These are phyloP conservation scores for Amiota minor DNA, from an alignment of 2,888 invertebrate genomes.

Conservation along the genomic window DNA sequence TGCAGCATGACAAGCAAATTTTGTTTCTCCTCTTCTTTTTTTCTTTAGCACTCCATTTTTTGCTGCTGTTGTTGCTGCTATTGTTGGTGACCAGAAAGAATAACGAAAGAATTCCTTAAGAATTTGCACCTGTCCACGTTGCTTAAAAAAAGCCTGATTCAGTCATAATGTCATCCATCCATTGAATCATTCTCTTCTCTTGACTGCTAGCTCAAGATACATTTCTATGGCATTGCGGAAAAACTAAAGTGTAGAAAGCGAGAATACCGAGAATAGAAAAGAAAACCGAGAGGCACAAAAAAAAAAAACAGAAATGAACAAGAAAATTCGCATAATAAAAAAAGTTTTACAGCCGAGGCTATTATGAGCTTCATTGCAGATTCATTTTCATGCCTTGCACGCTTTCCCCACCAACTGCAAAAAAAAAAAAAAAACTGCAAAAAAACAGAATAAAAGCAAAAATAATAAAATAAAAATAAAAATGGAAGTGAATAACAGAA, in stretches of 20 bases:
- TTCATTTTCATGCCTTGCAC: conserved; percentile 46
- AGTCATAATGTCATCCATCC: too few relatives aligned
- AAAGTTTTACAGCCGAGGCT: conserved; percentile 42
- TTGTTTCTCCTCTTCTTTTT: too few relatives aligned
- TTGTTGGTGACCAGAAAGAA: too few relatives aligned
- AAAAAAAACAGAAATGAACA: neutral
- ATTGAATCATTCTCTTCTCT: too few relatives aligned
- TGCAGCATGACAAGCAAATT: too few relatives aligned
- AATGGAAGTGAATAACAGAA: conserved; percentile 45
- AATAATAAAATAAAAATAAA: conserved; percentile 44
- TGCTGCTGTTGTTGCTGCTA: too few relatives aligned
- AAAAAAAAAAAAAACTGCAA: neutral
- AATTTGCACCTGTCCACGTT: conserved; percentile 11
- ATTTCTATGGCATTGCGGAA: too few relatives aligned
- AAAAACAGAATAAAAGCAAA: neutral
- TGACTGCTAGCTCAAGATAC: too few relatives aligned
- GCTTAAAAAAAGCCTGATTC: too few relatives aligned
- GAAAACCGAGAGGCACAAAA: neutral
- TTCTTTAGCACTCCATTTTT: too few relatives aligned
- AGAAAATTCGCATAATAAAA: conserved; percentile 32
- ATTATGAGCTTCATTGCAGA: conserved; percentile 50
- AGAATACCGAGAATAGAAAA: neutral
- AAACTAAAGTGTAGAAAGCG: too few relatives aligned
- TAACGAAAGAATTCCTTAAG: neutral
- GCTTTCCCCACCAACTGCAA: neutral